Base-by-base conservation (phyloP, 2,888 invertebrate species). In the Plagodis pulveraria region DNA sequence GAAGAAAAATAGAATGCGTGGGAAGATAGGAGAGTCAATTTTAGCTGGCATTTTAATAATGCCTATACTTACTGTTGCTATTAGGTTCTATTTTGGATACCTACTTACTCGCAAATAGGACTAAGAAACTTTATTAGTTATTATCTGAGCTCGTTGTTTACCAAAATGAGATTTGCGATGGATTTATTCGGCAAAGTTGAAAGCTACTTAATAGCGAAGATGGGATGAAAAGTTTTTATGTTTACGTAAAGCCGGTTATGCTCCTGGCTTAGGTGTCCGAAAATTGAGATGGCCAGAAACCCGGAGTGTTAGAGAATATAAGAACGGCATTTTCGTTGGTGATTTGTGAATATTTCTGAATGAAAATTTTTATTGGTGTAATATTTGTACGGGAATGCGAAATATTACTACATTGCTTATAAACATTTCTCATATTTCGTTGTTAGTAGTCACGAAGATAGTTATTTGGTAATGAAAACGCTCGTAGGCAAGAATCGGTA, bases 1-100 rank as follows among this genome's bases (percentile, higher is more conserved):
- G 63, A 69, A 65, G 66, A 69, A 66, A 69, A 69, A 69, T 66
- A 66, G 54, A 55, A 64, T 55, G 63, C 63, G 63, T 58, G 61
- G 63, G 63, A 56, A 36, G 61, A 59, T 65, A 58, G 59, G 54
- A 50, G 51, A 63, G 58, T 54, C 56, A 52, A 57, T 57, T 63
- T 63, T 62, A 65, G 61, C 52, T 48, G 45, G 47, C 46, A 50
- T 40, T 8, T 47, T 42, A 50, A 49, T 10, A 10, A 40, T 6
- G 0, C 40, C 45, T 44, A 22, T 35, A 6, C 42, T 42, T 40
- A 43, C 49, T 5, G 55, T 44, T 34, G 44, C 32, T 56, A 56
- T 60, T 56, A 56, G 56, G 56, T 56, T 56, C 56, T 56, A 56
- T 61, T 56, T 61, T 61, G 52, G 56, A 50, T 34, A 36, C 38